Percentiles rank a stretch among this genome's conserved stretches.
phyloP scores from a whole-genome alignment of 2,797 vertebrate species.

The Hyperoplus immaculatus region DNA sequence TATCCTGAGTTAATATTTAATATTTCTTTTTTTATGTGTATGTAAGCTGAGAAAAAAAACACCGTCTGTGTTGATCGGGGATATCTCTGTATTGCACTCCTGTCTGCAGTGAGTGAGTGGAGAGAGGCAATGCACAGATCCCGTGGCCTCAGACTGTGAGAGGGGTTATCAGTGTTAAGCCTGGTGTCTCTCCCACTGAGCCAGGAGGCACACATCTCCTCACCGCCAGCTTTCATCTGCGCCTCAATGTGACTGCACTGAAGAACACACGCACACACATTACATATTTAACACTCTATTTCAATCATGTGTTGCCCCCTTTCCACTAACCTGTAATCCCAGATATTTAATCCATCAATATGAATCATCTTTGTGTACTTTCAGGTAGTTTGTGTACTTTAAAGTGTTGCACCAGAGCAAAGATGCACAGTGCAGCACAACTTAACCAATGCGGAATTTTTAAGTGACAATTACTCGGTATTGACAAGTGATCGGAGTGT shows the following conservation, averaged over 20 bases:
- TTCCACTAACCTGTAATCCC: background rate
- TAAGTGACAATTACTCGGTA: constrained; percentile 28
- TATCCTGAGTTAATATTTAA: constrained; percentile 2
- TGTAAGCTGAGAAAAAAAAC: background rate
- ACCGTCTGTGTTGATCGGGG: background rate
- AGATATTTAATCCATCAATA: background rate
- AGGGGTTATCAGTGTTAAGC: constrained; percentile 70
- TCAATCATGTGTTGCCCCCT: constrained; percentile 7
- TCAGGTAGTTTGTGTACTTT: background rate
- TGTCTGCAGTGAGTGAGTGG: constrained; percentile 19
- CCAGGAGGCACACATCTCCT: constrained; percentile 43
- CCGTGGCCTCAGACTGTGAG: constrained; percentile 50
- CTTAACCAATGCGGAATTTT: constrained; percentile 39
- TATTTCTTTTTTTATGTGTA: background rate
- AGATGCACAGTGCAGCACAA: background rate
- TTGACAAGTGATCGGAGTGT: constrained; percentile 39
- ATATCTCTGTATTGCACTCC: constrained; percentile 46
- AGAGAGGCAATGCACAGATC: constrained; percentile 41
- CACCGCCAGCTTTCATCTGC: constrained; percentile 64
- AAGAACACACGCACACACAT: constrained; percentile 22
- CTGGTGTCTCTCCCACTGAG: constrained; percentile 66
- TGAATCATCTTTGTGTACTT: background rate
- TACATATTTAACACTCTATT: constrained; percentile 33
- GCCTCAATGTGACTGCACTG: constrained; percentile 34
- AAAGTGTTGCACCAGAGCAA: background rate